Evolutionary conservation across 1,140 invertebrate genomes (phyloP), one percentile per base, ranked within the genome.

Genomic region (Diachasma alloeum): DNA sequence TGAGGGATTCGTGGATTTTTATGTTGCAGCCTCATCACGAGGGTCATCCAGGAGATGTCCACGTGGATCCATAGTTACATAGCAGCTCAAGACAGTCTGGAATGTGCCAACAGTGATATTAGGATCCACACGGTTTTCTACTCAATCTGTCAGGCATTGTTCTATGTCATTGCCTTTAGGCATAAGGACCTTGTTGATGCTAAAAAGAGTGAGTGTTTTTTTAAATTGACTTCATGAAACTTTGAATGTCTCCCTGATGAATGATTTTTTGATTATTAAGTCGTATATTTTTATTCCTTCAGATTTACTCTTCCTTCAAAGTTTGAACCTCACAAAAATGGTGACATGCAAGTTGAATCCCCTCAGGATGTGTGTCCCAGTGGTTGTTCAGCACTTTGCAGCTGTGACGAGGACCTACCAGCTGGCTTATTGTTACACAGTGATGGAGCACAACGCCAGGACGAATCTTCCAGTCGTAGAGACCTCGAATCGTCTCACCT

Each of bases 141-240:
- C 86, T 93, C 94, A 15, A 93, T 97, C 11, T 97, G 96, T 83
- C 97, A 98, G 89, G 93, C 95, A 0, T 90, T 98, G 37, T 98
- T 99, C 86, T 97, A 98, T 88, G 90, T 97, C 3, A 93, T 98
- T 74, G 93, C 95, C 0, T 98, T 97, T 86, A 93, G 96, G 79
- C 94, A 96, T 83, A 94, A 93, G 82, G 95, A 97, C 84, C 90
- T 98, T 75, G 93, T 96, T 73, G 91, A 92, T 75, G 93, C 87
- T 79, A 93, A 93, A 82, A 94, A 93, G 91, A 93, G n/a, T n/a
- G n/a, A n/a, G n/a, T n/a, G n/a, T n/a, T n/a, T n/a, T n/a, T n/a
- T n/a, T n/a, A n/a, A n/a, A n/a, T n/a, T n/a, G n/a, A n/a, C n/a
- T n/a, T n/a, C n/a, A n/a, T n/a, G n/a, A n/a, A n/a, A n/a, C n/a